Evolutionary conservation across 2,113 vertebrate species (phyloP), one percentile per base, ranked within the genome.

Genomic region (Oostethus manadensis): DNA sequence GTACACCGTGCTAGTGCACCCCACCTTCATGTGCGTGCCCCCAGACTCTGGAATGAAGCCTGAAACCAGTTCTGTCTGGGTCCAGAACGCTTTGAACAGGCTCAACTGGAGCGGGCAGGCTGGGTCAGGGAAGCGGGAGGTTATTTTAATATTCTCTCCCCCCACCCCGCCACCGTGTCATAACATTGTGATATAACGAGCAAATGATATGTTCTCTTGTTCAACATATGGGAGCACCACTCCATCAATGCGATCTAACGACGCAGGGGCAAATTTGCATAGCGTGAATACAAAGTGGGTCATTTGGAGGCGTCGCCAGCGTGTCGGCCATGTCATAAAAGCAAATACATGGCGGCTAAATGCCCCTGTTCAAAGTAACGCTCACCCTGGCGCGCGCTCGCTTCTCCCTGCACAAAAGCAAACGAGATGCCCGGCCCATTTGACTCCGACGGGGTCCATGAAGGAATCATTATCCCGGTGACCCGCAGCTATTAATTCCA

Each of bases 381-480:
- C 82, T 87, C 79, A 78, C 68, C 74, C 76, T 78, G 76, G 73
- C 73, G 71, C 76, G 75, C 73, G 71, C 77, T 79, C 72, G 67
- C 66, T 78, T 70, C 51, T 65, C 46, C 73, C 59, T 63, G 65
- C 21, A 53, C 49, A 65, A 67, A 66, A 73, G 21, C 64, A 49
- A 77, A 74, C 35, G 59, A 70, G 68, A 71, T 60, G 71, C 82
- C 81, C 54, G 60, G 79, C 68, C 79, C 82, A 83, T 87, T 88
- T 79, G 76, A 86, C 81, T 88, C 77, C 70, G 81, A 88, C 83
- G 79, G 71, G 76, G 82, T 83, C 84, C 79, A 84, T 87, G 81
- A 85, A 88, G 82, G 84, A 88, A 85, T 86, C 87, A 88, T 84
- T 86, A 88, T 86, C 81, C 85, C 78, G 73, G 68, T 86, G 85